Evolutionary conservation across 23 tunicate species (phyloP).

Genomic region (Trididemnum clinides): DNA sequence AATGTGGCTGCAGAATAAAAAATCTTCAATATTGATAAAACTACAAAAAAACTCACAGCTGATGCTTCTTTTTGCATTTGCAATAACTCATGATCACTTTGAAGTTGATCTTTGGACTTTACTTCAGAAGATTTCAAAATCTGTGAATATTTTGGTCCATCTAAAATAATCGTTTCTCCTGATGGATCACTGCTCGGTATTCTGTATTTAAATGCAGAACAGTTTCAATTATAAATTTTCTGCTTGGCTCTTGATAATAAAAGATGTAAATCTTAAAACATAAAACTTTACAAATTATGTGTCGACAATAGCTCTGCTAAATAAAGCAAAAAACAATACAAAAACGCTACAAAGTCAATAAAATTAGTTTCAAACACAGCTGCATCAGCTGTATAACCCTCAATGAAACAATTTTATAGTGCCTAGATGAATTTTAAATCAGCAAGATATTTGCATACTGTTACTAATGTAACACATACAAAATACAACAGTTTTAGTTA

Average conservation of each 20-base stretch:
- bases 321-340: neutral
- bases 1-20: no score
- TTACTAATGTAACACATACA: no score
- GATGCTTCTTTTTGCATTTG: constrained; percentile 66
- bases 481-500: no score
- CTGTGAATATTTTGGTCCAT: constrained; percentile 51
- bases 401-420: no score
- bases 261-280: neutral
- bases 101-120: constrained; percentile 64
- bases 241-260: neutral
- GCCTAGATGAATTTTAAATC: no score
- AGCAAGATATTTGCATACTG: no score
- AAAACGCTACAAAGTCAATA: neutral
- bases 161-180: constrained; percentile 76
- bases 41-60: neutral
- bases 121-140: constrained; percentile 57
- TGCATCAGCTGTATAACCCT: no score
- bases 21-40: no score
- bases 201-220: constrained; percentile 41
- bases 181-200: constrained; percentile 85
- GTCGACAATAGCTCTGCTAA: neutral
- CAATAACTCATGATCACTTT: constrained; percentile 56
- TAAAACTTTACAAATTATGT: neutral
- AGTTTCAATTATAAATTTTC: no score
- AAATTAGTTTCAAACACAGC: no score